These are phyloP conservation scores for Thymelicus sylvestris DNA, from an alignment of 2,888 invertebrate genomes.

Conservation along the genomic window DNA sequence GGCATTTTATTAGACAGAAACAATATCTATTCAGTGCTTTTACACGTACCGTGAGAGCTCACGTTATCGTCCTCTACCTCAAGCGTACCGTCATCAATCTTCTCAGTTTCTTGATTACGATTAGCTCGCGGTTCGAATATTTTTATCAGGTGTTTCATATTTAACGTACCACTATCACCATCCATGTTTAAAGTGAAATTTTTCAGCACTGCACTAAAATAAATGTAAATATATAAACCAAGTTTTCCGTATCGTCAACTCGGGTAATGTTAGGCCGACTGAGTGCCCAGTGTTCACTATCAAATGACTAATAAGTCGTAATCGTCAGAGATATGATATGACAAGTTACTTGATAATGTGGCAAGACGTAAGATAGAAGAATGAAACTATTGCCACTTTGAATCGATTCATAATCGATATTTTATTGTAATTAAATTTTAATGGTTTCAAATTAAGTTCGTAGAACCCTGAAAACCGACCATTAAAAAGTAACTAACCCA, in stretches of 20 bases:
- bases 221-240: not conserved
- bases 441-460: too few species aligned
- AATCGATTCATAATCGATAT: not conserved
- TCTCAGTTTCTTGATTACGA: slow-evolving; percentile 48
- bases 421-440: not conserved
- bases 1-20: not conserved
- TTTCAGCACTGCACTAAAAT: not conserved
- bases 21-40: not conserved
- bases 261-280: slow-evolving; percentile 44
- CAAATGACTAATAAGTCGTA: slow-evolving; percentile 58
- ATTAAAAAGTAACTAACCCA: too few species aligned
- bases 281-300: slow-evolving; percentile 52
- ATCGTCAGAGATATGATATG: slow-evolving; percentile 60
- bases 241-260: slow-evolving; percentile 15
- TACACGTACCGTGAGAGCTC: slow-evolving; percentile 36
- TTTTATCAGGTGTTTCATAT: slow-evolving; percentile 69
- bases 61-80: slow-evolving; percentile 37
- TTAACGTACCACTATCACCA: slow-evolving; percentile 50
- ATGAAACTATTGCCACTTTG: slow-evolving; percentile 41
- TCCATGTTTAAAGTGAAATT: slow-evolving; percentile 50
- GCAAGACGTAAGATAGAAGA: slow-evolving; percentile 45
- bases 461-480: too few species aligned
- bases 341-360: slow-evolving; percentile 51
- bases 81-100: not conserved
- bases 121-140: slow-evolving; percentile 68